Percentiles rank a stretch among this genome's conserved stretches.
Conservation (phyloP, 2,797 vertebrate genomes). For the Adelosebastes latens region DNA sequence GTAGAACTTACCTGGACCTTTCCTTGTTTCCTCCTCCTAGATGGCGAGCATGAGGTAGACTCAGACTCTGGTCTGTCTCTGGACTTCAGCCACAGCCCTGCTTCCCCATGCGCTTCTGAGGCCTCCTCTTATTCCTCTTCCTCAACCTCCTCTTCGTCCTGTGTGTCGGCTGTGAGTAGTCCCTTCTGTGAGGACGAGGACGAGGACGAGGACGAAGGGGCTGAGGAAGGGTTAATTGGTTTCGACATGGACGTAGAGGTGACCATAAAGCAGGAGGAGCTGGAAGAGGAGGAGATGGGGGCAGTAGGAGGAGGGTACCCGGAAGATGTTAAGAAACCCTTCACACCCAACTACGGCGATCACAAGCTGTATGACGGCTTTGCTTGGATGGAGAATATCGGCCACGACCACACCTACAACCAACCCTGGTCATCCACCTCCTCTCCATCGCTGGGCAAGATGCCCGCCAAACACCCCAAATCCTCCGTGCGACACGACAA, state of each 20-base stretch:
- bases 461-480: conserved; percentile 67
- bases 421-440: conserved; percentile 73
- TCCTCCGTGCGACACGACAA: conserved; percentile 45
- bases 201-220: conserved; percentile 11
- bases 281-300: conserved; percentile 87
- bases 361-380: conserved; percentile 84
- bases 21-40: conserved; percentile 41
- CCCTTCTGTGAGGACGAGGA: conserved; percentile 21
- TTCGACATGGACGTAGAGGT: conserved; percentile 63
- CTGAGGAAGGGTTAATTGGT: conserved; percentile 80
- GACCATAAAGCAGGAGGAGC: conserved; percentile 73
- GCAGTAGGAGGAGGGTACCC: conserved; percentile 86
- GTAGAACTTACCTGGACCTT: background rate
- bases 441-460: conserved; percentile 38
- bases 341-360: conserved; percentile 84
- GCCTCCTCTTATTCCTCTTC: conserved; percentile 83
- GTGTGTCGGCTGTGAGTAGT: conserved; percentile 36
- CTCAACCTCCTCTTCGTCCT: conserved; percentile 78
- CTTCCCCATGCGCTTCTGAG: conserved; percentile 89
- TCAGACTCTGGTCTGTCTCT: conserved; percentile 96
- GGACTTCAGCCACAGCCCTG: conserved; percentile 90
- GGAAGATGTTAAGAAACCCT: conserved; percentile 86
- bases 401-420: conserved; percentile 96
- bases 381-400: conserved; percentile 88
- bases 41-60: conserved; percentile 83